Conservation (phyloP, 2,888 invertebrate species). For the Portevinia maculata region DNA sequence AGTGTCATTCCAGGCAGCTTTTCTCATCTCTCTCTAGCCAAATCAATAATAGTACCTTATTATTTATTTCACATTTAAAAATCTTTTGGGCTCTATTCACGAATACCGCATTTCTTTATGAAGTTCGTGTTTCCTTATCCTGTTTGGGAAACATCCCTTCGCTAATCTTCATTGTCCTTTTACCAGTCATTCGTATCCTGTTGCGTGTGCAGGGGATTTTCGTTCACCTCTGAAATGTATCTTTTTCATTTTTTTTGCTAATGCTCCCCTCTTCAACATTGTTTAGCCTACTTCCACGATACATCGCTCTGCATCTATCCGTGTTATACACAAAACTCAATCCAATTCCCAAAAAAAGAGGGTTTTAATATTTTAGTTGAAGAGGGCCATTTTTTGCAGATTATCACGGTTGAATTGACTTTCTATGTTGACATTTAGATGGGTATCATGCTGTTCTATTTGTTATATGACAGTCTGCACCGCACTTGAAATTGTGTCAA, state of each 20-base stretch:
- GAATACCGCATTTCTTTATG: no score
- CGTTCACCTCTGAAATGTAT: neutral
- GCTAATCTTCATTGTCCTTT: conserved; percentile 29
- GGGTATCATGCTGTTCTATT: conserved; percentile 46
- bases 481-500: conserved; percentile 66
- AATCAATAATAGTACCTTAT: no score
- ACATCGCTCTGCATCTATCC: conserved; percentile 8
- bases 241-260: neutral
- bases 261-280: conserved; percentile 9
- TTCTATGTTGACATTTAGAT: conserved; percentile 59
- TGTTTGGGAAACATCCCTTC: neutral
- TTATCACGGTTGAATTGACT: conserved; percentile 64
- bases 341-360: conserved; percentile 21
- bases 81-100: no score
- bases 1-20: no score
- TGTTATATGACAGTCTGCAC: conserved; percentile 10
- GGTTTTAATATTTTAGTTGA: conserved; percentile 33
- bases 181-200: conserved; percentile 36
- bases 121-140: neutral
- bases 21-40: no score
- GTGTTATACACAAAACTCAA: conserved; percentile 23
- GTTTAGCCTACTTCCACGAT: conserved; percentile 25
- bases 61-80: no score
- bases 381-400: conserved; percentile 45
- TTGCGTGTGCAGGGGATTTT: conserved; percentile 17